Percentiles rank a stretch among this genome's conserved stretches.
Evolutionary conservation across 1,140 invertebrate species (phyloP).

Genomic region (Mamestra configurata): DNA sequence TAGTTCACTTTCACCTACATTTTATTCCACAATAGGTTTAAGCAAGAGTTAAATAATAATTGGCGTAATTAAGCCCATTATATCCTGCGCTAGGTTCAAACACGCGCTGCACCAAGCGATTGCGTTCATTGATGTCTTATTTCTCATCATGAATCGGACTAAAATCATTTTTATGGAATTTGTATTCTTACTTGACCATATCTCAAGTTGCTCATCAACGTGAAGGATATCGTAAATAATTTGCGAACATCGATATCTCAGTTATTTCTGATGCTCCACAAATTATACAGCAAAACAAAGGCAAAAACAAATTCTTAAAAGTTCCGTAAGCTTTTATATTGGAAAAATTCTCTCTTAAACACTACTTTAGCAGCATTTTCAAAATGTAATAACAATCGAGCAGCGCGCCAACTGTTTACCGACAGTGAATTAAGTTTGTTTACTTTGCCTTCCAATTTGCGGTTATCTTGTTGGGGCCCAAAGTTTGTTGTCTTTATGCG

Average conservation of each 20-base stretch:
- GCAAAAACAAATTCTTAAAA: conserved; percentile 25
- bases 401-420: not conserved
- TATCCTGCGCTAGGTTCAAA: conserved; percentile 26
- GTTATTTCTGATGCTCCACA: not conserved
- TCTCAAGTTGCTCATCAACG: no score
- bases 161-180: not conserved
- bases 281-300: not conserved
- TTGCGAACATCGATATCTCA: no score
- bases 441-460: conserved; percentile 33
- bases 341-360: conserved; percentile 9
- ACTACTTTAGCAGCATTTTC: conserved; percentile 21
- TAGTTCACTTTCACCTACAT: conserved; percentile 67
- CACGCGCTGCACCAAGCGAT: not conserved
- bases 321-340: conserved; percentile 22
- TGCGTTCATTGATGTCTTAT: not conserved
- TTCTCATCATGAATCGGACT: no score
- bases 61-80: conserved; percentile 28
- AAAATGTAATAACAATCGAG: conserved; percentile 37
- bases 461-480: conserved; percentile 32
- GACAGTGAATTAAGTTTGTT: conserved; percentile 47
- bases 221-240: no score
- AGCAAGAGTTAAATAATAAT: conserved; percentile 52
- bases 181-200: not conserved
- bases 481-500: conserved; percentile 36
- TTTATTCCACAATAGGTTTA: conserved; percentile 59